Evolutionary conservation across 2,113 vertebrate species (phyloP), one percentile per base, ranked within the genome.

Genomic region (Atractosteus spatula): DNA sequence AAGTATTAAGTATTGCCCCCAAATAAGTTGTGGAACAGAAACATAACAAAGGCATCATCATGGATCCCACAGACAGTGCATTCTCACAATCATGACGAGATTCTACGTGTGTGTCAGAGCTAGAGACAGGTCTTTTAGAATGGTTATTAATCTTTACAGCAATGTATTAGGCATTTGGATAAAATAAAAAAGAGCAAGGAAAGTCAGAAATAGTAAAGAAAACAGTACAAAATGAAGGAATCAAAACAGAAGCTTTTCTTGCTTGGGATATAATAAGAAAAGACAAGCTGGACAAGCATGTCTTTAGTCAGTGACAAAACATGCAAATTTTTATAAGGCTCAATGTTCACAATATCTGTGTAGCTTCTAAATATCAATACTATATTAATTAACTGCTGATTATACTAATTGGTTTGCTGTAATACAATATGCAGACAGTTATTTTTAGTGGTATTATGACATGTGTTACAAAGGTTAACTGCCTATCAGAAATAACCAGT

Each of bases 21-120:
- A 29, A 29, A 29, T 29, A 29, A 29, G 12, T 41, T 51, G 59
- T 47, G 47, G 16, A 16, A 75, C 47, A 66, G 65, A 73, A 69
- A 61, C 64, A 62, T 67, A 66, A 76, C 62, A 79, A 76, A 76
- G 79, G 74, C 76, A 77, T 71, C 64, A 71, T 16, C 63, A 70
- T n/a, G 56, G 61, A 70, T 59, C 64, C 55, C 71, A 67, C 67
- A 77, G 17, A 74, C 61, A 54, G 71, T 75, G 77, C 66, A 73
- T 78, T 77, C 43, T 73, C 67, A 71, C 75, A 69, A 71, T 73
- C 68, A 47, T 74, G 41, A 43, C 57, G n/a, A 69, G 55, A 47
- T 72, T 66, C 70, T 59, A 45, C 67, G 41, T 41, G 71, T 47
- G n/a, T 77, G 71, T 68, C 77, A 74, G 56, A 62, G 65, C 68